A percentile compares a stretch with the other conserved stretches of the same genome.
phyloP scores from a whole-genome alignment of 30 jellyfish, hydroid and myxozoan genomes.

The Chrysaora quinquecirrha region DNA sequence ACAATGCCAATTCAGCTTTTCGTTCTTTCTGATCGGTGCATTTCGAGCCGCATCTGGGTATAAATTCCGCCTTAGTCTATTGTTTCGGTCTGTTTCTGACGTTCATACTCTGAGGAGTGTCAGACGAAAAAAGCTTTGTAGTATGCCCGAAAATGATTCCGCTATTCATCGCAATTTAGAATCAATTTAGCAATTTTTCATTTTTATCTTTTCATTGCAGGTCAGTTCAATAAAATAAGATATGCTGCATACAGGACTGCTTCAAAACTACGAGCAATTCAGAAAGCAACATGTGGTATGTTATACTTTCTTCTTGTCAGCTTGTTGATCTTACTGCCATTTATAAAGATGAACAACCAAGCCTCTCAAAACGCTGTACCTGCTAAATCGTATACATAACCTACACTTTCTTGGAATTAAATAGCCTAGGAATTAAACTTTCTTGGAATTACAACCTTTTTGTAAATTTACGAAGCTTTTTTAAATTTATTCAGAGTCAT shows the following conservation, averaged over 20 bases:
- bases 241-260: constrained; percentile 82
- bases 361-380: not conserved
- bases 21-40: no score
- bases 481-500: no score
- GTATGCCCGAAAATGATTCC: no score
- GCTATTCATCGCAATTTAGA: no score
- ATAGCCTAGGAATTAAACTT: not conserved
- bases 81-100: no score
- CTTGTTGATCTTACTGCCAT: not conserved
- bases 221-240: constrained; percentile 31
- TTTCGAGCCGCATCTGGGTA: no score
- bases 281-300: constrained; percentile 64
- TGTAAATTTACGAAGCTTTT: no score
- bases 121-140: not conserved
- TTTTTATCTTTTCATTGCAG: constrained; percentile 9
- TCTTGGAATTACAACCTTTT: not conserved
- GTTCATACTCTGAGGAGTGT: no score
- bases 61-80: no score
- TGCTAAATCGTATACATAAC: not conserved
- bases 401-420: no score
- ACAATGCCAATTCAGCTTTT: no score
- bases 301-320: not conserved
- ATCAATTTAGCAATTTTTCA: not conserved
- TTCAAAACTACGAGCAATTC: constrained; percentile 53
- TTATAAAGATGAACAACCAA: not conserved